Evolutionary conservation across 2,888 invertebrate genomes (phyloP), one percentile per base, ranked within the genome.

Genomic region (Panorpa germanica): DNA sequence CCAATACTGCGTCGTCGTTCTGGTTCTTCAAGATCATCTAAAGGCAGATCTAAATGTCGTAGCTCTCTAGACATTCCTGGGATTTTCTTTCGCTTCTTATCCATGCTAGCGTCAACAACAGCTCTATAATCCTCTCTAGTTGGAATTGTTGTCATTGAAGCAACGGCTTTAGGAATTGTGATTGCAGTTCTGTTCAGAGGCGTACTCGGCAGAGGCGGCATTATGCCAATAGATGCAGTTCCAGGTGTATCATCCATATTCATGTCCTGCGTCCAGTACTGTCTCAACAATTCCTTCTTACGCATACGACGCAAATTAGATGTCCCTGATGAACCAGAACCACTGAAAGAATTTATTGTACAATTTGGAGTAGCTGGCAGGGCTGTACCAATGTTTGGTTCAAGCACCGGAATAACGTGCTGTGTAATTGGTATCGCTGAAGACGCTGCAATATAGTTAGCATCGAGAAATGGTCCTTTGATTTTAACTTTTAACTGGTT

Each of bases 401-500:
- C 10, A 4, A 17, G 15, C 31, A 22, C 33, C 36, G 43, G 53
- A n/a, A 55, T 57, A 7, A 60, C 58, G 38, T 64, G 63, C 17
- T 63, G 66, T 1, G 60, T 65, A n/a, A 65, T 52, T 4, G 68
- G 61, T 25, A 63, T 57, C 1, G 61, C 58, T 0, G 65, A 61
- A 31, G 69, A 64, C 3, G 72, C 61, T 20, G 74, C 78, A 46
- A 76, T 81, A 40, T 67, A 67, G 0, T 67, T 50, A 1, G 62
- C 70, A 42, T 83, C 81, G 35, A 81, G 63, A 43, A 80, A 71
- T 1, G 86, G 86, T 3, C 85, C 86, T 49, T 88, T 86, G 37
- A 86, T 86, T 53, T 88, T 88, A 1, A 88, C 73, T 49, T 86
- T 86, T 4, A 88, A 56, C 46, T 85, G 85, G 52, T 83, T 83